phyloP scores from a whole-genome alignment of 2,797 vertebrate genomes.

The Pseudochirops corinnae region DNA sequence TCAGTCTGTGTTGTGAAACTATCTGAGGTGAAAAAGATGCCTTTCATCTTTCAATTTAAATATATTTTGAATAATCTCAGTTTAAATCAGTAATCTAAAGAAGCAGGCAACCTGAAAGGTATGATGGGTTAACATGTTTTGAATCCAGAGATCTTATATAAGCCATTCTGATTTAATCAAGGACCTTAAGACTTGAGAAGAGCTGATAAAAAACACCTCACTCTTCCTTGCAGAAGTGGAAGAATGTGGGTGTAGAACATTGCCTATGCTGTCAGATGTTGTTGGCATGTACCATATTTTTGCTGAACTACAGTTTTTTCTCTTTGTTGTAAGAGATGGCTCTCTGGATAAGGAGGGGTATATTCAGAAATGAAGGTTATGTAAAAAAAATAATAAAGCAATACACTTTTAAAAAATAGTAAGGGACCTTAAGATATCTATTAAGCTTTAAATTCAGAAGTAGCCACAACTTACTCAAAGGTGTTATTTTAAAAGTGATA shows the following conservation, averaged over 20 bases:
- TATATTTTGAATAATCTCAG: slow-evolving; percentile 59
- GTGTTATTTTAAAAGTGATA: slow-evolving; percentile 50
- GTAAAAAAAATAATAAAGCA: neutral
- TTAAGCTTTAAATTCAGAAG: slow-evolving; percentile 56
- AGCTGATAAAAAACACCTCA: neutral
- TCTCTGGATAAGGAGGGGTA: neutral
- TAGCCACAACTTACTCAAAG: slow-evolving; percentile 54
- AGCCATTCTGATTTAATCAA: slow-evolving; percentile 64
- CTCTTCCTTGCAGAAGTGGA: neutral
- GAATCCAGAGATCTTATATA: slow-evolving; percentile 59
- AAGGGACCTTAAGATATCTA: slow-evolving; percentile 57
- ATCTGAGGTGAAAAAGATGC: neutral
- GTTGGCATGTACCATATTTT: neutral
- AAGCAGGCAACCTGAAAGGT: slow-evolving; percentile 49
- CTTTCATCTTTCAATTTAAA: slow-evolving; percentile 5
- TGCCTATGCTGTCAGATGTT: neutral
- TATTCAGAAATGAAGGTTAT: neutral
- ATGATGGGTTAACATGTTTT: slow-evolving; percentile 41
- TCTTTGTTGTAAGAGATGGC: neutral
- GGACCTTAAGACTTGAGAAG: slow-evolving; percentile 10
- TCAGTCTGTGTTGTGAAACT: slow-evolving; percentile 1
- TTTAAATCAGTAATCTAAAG: slow-evolving; percentile 65
- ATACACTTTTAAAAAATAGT: slow-evolving; percentile 6
- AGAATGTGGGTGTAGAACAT: neutral
- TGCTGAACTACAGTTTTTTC: neutral